Evolutionary conservation across 2,113 vertebrate species (phyloP), one percentile per base, ranked within the genome.

Genomic region (Albula glossodonta): DNA sequence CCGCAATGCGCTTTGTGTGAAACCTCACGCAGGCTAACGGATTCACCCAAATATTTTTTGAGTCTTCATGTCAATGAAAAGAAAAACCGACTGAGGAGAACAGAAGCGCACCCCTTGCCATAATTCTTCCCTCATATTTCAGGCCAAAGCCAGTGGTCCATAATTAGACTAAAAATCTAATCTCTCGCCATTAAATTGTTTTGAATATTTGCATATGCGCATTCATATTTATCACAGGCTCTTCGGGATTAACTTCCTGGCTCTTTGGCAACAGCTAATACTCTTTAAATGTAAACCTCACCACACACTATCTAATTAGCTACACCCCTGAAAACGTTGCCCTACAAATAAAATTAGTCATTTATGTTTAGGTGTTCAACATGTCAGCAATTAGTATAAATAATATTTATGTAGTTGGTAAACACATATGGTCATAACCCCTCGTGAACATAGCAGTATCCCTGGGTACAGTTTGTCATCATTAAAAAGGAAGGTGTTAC

Each of bases 381-480:
- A 85, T 85, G 84, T 80, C 84, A 85, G 80, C 51, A 81, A 81
- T 81, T 53, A 81, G 78, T 63, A 81, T 85, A 17, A 79, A 80
- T 80, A 57, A 63, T 85, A 85, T 80, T 81, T 81, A 63, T 56
- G 60, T 52, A 80, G 19, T 48, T 52, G 77, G 52, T 80, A 81
- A 80, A 80, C 78, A 53, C 78, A 57, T 85, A 49, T 81, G 78
- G 53, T n/a, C 48, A 79, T 19, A n/a, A 80, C 53, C 84, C 79
- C 53, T n/a, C 19, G 77, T 78, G 53, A 85, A 79, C 51, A 52
- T 9, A 8, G n/a, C 78, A 22, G 8, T 80, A 57, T 80, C 84
- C 56, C 78, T 31, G 19, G 80, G 53, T 81, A 81, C 84, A 60
- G 56, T 85, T 81, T 81, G 84, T 85, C 84, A 63, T n/a, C 84